Conservation (phyloP, 1,140 invertebrate genomes). For the Thaumetopoea pityocampa region DNA sequence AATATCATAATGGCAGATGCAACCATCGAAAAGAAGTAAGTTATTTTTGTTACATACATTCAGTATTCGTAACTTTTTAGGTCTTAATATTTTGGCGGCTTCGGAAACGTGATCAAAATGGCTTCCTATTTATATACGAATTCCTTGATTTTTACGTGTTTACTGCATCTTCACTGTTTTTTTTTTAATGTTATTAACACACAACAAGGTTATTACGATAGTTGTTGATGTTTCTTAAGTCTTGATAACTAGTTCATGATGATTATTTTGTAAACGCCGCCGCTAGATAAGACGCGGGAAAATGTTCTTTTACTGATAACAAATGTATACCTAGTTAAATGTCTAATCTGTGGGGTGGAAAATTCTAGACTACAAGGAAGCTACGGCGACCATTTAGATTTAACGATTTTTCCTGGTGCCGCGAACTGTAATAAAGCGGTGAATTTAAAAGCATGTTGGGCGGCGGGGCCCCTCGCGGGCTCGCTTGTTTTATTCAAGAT, state of each 20-base stretch:
- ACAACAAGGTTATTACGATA: too few species aligned
- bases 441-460: constrained; percentile 65
- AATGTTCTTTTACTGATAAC: constrained; percentile 24
- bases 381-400: background rate
- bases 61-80: constrained; percentile 21
- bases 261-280: constrained; percentile 41
- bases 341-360: background rate
- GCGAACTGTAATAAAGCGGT: constrained; percentile 25
- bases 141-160: constrained; percentile 23
- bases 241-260: constrained; percentile 33
- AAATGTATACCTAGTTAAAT: constrained; percentile 2
- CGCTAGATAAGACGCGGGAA: constrained; percentile 58
- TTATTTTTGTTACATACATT: constrained; percentile 28
- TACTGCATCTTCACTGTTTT: constrained; percentile 25
- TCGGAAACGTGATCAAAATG: constrained; percentile 72
- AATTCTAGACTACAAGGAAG: background rate
- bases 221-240: too few species aligned
- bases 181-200: too few species aligned
- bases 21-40: constrained; percentile 74
- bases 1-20: constrained; percentile 70
- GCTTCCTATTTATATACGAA: constrained; percentile 56
- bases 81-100: constrained; percentile 57
- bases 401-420: constrained; percentile 26
- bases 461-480: constrained; percentile 30
- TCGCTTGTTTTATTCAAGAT: constrained; percentile 52